Conservation (phyloP, 2,113 vertebrate genomes). For the Rhinolophus sinicus region DNA sequence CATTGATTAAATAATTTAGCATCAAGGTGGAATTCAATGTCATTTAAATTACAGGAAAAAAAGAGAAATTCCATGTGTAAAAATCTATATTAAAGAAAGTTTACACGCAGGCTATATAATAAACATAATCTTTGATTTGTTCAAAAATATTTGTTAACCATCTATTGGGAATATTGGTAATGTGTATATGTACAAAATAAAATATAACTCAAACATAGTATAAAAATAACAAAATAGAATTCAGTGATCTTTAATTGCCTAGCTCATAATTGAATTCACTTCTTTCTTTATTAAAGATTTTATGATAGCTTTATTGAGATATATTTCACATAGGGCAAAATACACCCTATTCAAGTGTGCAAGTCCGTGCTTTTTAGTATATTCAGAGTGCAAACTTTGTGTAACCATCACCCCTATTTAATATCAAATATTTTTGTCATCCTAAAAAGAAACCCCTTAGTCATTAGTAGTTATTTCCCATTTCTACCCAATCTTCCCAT, state of each 20-base stretch:
- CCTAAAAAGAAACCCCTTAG: neutral
- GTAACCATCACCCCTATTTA: neutral
- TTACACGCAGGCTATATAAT: neutral
- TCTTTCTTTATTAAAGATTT: neutral
- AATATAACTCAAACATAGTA: neutral
- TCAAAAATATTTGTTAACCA: slow-evolving; percentile 31
- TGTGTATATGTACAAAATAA: neutral
- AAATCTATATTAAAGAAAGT: neutral
- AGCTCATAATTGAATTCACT: neutral
- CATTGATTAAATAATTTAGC: slow-evolving; percentile 1
- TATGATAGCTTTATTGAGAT: neutral
- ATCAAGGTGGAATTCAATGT: neutral
- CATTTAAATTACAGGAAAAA: neutral
- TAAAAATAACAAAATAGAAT: neutral
- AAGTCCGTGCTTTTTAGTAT: neutral
- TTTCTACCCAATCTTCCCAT: neutral
- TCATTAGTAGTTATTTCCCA: neutral
- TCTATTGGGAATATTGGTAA: neutral
- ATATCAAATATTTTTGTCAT: neutral
- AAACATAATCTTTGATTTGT: neutral
- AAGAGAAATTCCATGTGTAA: neutral
- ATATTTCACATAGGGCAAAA: neutral
- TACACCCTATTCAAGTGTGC: neutral
- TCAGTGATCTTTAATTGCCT: neutral
- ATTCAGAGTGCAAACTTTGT: neutral